These are phyloP conservation scores for Bradypodion ventrale DNA, from an alignment of 2,797 vertebrate genomes.

Conservation along the genomic window DNA sequence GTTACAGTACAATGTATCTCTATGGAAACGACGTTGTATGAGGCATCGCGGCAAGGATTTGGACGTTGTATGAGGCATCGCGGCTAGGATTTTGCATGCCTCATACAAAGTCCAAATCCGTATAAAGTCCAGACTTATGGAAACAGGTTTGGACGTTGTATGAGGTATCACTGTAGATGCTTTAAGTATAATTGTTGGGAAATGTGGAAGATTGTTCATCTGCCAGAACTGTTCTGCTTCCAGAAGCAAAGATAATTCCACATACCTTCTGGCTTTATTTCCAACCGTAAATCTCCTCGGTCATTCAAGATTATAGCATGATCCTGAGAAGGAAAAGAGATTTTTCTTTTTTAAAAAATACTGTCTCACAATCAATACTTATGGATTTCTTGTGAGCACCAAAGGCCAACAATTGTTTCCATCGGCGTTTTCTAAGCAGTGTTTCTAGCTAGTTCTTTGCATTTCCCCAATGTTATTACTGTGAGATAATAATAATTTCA, in stretches of 20 bases:
- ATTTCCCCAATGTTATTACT: background rate
- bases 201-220: background rate
- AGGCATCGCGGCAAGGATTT: no score
- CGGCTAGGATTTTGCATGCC: no score
- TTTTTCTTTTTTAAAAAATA: background rate
- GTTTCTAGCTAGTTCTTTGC: background rate
- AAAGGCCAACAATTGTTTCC: background rate
- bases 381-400: background rate
- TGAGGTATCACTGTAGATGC: no score
- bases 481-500: no score
- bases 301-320: conserved; percentile 71
- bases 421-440: background rate
- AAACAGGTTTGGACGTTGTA: no score
- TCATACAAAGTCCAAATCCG: no score
- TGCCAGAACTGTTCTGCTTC: background rate
- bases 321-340: conserved; percentile 62
- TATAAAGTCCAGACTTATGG: no score
- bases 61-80: no score
- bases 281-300: conserved; percentile 58
- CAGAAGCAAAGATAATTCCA: background rate
- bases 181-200: background rate
- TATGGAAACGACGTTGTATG: no score
- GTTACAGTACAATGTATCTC: no score
- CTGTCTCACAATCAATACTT: no score
- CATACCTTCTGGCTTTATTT: conserved; percentile 64